A percentile compares a stretch with the other conserved stretches of the same genome.
Conservation (phyloP, 2,113 vertebrate genomes). For the Sinocyclocheilus anophthalmus region DNA sequence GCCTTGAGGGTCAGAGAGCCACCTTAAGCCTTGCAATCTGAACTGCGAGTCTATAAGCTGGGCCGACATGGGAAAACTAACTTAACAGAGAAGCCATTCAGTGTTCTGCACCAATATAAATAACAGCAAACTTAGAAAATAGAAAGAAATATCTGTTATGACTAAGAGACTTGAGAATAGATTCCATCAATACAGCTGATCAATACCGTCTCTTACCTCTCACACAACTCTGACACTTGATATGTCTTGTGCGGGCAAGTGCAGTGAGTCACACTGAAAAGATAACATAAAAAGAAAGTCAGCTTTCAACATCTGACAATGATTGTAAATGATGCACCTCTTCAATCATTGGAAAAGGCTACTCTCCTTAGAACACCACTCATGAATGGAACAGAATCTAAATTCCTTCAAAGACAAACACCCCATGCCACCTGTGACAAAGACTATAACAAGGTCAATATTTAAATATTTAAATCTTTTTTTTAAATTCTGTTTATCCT, state of each 20-base stretch:
- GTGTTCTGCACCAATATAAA: slow-evolving; percentile 13
- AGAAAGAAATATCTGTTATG: slow-evolving; percentile 19
- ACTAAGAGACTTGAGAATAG: slow-evolving; percentile 32
- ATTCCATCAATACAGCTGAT: slow-evolving; percentile 52
- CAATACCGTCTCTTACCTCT: slow-evolving; percentile 65
- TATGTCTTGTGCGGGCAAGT: slow-evolving; percentile 57
- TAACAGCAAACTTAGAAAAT: not conserved
- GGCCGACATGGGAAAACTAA: not conserved
- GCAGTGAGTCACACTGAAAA: slow-evolving; percentile 51
- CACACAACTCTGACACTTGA: slow-evolving; percentile 56
- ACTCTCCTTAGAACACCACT: slow-evolving; percentile 50
- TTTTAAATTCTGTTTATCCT: slow-evolving; percentile 15
- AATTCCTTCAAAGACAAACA: slow-evolving; percentile 49
- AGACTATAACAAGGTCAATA: slow-evolving; percentile 33
- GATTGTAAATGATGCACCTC: slow-evolving; percentile 54
- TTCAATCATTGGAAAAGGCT: slow-evolving; percentile 40
- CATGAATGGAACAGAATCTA: slow-evolving; percentile 43
- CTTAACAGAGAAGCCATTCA: not conserved
- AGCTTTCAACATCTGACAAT: slow-evolving; percentile 58
- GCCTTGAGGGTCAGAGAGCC: slow-evolving; percentile 35
- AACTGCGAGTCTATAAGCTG: not conserved
- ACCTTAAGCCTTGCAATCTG: slow-evolving; percentile 3
- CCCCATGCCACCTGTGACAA: slow-evolving; percentile 31
- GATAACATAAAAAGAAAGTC: slow-evolving; percentile 67
- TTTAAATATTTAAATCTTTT: slow-evolving; percentile 16